These are phyloP conservation scores for Lasaia peninsularis DNA, from an alignment of 1,140 invertebrate genomes.

Conservation along the genomic window DNA sequence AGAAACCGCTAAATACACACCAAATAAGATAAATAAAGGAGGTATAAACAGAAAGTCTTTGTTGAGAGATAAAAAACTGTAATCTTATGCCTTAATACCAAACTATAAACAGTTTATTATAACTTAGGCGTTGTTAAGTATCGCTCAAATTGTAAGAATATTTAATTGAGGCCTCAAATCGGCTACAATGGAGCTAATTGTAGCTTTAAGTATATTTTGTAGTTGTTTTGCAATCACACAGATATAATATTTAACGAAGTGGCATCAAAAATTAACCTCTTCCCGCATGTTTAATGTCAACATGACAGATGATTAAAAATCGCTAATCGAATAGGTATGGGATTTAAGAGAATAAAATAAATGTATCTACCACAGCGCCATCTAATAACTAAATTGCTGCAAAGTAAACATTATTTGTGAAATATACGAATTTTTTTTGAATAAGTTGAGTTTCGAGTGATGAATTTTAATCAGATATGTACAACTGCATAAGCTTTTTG, in stretches of 20 bases:
- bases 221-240: constrained; percentile 19
- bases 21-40: not conserved
- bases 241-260: not conserved
- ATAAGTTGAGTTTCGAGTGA: no score
- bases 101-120: constrained; percentile 40
- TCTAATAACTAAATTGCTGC: no score
- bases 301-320: no score
- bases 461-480: no score
- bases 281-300: no score
- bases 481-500: no score
- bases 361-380: no score
- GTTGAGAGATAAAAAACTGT: not conserved
- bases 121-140: constrained; percentile 29
- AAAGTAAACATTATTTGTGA: no score
- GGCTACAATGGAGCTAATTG: constrained; percentile 67
- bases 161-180: constrained; percentile 65
- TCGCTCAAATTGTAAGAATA: constrained; percentile 41
- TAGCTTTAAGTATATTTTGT: constrained; percentile 61
- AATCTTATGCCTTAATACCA: constrained; percentile 1
- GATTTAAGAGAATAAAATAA: no score
- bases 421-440: no score
- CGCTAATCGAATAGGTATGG: no score
- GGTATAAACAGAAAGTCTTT: not conserved
- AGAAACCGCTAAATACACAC: constrained; percentile 5
- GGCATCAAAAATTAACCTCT: not conserved